Evolutionary conservation across 2,113 vertebrate species (phyloP).

Genomic region (Lagopus leucura): DNA sequence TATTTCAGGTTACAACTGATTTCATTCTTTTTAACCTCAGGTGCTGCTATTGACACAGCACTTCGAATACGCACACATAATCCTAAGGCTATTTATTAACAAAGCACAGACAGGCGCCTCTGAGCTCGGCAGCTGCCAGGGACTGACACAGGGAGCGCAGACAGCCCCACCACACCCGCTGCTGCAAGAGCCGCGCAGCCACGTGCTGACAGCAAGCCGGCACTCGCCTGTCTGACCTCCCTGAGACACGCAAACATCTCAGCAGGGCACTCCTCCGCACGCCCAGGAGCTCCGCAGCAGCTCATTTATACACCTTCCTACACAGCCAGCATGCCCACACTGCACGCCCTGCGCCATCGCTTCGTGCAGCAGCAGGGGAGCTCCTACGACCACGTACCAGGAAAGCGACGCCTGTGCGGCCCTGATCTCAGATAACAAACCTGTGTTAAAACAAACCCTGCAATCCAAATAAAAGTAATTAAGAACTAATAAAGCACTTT

Average conservation of each 20-base stretch:
- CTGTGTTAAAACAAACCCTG: not conserved
- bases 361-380: not conserved
- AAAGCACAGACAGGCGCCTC: not conserved
- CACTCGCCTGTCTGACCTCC: not conserved
- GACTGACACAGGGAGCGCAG: not conserved
- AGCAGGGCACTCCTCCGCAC: not conserved
- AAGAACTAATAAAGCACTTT: not conserved
- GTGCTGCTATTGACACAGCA: not conserved
- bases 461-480: not conserved
- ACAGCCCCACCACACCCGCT: conserved; percentile 9
- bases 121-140: not conserved
- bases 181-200: not conserved
- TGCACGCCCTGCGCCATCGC: not conserved
- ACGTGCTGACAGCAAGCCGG: not conserved
- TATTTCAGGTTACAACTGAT: not conserved
- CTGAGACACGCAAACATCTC: not conserved
- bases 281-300: not conserved
- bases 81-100: not conserved
- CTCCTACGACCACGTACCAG: not conserved
- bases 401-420: not conserved
- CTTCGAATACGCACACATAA: not conserved
- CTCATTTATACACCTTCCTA: not conserved
- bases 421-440: not conserved
- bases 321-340: not conserved
- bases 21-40: not conserved